Percentiles rank a stretch among this genome's conserved stretches.
Evolutionary conservation across 1,140 invertebrate genomes (phyloP).

Genomic region (Muscidifurax raptorellus): DNA sequence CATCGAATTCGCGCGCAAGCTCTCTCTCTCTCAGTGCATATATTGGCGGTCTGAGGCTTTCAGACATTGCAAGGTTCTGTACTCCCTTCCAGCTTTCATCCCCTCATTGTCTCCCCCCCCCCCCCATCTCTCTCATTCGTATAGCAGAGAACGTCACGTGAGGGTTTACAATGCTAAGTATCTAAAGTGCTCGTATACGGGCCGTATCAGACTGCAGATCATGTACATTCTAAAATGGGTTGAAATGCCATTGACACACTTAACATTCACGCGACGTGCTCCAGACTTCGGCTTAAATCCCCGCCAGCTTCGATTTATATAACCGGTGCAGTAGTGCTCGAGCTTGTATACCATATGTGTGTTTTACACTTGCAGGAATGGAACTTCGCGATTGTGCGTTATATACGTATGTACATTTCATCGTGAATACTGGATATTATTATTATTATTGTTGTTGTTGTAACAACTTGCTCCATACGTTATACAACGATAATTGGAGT

Average conservation of each 20-base stretch:
- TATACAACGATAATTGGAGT: background rate
- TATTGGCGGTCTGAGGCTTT: slow-evolving; percentile 35
- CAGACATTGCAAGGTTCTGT: slow-evolving; percentile 14
- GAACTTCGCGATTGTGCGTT: too few species aligned
- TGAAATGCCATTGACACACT: slow-evolving; percentile 35
- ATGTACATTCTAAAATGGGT: slow-evolving; percentile 44
- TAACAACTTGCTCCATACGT: too few species aligned
- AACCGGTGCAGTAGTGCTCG: background rate
- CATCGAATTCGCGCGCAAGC: slow-evolving; percentile 20
- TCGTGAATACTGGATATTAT: too few species aligned
- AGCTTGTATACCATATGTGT: background rate
- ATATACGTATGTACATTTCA: too few species aligned
- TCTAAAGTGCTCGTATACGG: slow-evolving; percentile 43
- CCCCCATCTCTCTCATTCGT: background rate
- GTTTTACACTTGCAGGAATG: background rate
- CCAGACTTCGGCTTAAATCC: background rate
- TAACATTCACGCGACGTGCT: background rate
- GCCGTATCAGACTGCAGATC: slow-evolving; percentile 26
- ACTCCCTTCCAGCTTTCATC: background rate
- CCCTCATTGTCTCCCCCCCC: background rate
- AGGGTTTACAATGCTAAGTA: slow-evolving; percentile 48
- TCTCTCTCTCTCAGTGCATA: slow-evolving; percentile 6
- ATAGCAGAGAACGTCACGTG: background rate
- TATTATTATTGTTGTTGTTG: too few species aligned
- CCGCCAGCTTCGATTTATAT: background rate